Evolutionary conservation across 2,888 invertebrate species (phyloP).

Genomic region (Sussaba pulchella): DNA sequence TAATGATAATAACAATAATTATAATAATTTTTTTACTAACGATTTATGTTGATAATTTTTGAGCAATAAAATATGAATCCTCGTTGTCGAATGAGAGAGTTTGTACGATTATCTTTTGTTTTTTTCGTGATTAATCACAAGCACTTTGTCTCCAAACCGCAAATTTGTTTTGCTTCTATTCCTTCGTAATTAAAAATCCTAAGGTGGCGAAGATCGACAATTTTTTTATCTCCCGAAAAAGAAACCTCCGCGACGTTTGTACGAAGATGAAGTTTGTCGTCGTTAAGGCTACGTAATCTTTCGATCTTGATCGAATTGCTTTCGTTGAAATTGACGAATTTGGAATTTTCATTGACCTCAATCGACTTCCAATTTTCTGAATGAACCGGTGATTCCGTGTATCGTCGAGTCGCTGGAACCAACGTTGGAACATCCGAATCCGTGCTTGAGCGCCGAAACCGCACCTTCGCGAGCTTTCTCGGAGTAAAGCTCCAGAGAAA

Average conservation of each 20-base stretch:
- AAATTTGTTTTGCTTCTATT: not conserved
- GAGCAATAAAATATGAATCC: not conserved
- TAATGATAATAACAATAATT: no score
- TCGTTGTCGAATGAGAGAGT: not conserved
- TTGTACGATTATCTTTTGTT: not conserved
- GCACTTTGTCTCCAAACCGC: not conserved
- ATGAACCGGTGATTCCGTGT: conserved; percentile 90
- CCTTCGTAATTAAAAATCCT: not conserved
- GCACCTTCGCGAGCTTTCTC: conserved; percentile 91
- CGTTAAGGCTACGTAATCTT: conserved; percentile 2
- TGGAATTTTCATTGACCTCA: conserved; percentile 78
- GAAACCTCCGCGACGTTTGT: not conserved
- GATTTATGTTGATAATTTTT: not conserved
- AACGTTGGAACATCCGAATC: conserved; percentile 87
- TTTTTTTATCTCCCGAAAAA: conserved; percentile 1
- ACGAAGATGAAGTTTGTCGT: conserved; percentile 16
- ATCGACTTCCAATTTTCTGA: conserved; percentile 92
- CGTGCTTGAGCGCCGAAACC: conserved; percentile 89
- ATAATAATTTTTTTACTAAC: conserved; percentile 1
- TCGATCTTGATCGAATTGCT: not conserved
- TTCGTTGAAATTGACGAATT: conserved; percentile 8
- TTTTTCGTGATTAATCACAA: not conserved
- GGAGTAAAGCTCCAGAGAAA: conserved; percentile 89
- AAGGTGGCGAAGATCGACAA: not conserved
- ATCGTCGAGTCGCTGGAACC: conserved; percentile 86